Percentiles rank a stretch among this genome's conserved stretches.
phyloP scores from a whole-genome alignment of 2,797 vertebrate genomes.

The Poeciliopsis presidionis region DNA sequence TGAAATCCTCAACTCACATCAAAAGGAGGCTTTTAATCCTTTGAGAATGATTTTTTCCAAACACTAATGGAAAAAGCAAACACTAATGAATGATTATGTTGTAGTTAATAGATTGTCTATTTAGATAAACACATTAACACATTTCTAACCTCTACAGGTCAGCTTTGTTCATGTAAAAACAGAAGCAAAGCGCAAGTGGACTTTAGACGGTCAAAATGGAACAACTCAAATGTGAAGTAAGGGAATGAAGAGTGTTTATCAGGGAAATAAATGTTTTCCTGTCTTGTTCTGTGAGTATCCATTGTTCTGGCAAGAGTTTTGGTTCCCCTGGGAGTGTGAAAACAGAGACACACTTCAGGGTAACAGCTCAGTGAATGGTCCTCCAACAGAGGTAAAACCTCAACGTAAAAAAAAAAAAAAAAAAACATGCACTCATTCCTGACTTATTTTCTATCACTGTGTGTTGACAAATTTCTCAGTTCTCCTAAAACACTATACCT shows the following conservation, averaged over 20 bases:
- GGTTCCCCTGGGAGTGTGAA: constrained; percentile 33
- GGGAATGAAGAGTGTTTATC: neutral
- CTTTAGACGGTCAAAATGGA: neutral
- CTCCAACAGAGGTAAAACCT: constrained; percentile 37
- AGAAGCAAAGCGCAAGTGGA: neutral
- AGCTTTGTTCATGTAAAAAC: neutral
- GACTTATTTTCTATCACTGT: constrained; percentile 15
- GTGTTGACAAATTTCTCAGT: constrained; percentile 26
- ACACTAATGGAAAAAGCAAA: neutral
- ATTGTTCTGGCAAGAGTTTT: constrained; percentile 29
- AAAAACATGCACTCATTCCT: constrained; percentile 14
- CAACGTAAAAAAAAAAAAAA: constrained; percentile 23
- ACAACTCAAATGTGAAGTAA: neutral
- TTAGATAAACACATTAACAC: neutral
- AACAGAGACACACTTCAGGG: constrained; percentile 42
- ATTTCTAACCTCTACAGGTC: neutral
- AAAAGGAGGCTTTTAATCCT: neutral
- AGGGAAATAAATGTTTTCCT: constrained; percentile 17
- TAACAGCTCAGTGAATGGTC: constrained; percentile 36
- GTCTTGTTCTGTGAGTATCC: constrained; percentile 32
- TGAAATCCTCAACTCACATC: neutral
- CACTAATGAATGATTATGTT: neutral
- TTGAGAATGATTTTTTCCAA: too few species aligned
- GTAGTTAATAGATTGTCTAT: neutral
- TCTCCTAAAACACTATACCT: neutral